Evolutionary conservation across 2,113 vertebrate genomes (phyloP).

Genomic region (Corvus moneduloides): DNA sequence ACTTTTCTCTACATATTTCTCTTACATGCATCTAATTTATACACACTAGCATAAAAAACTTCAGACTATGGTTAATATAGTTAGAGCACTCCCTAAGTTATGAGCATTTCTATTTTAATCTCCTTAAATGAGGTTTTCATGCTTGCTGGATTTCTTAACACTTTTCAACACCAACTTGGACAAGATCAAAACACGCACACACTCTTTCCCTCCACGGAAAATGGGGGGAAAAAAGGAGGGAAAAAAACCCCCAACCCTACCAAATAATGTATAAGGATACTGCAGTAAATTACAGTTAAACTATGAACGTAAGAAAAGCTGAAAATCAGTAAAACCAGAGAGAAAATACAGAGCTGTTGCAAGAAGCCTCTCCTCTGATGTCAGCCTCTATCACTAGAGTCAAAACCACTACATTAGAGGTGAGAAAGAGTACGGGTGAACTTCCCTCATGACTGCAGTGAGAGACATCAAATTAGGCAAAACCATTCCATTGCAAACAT

Average conservation of each 20-base stretch:
- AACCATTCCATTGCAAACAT: background rate
- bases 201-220: background rate
- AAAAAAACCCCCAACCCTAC: accelerated
- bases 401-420: background rate
- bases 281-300: background rate
- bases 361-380: background rate
- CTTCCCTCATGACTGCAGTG: background rate
- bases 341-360: background rate
- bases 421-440: background rate
- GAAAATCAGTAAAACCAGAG: background rate
- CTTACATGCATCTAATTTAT: background rate
- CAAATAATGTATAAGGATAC: background rate
- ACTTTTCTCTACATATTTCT: background rate
- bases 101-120: background rate
- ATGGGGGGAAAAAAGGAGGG: accelerated
- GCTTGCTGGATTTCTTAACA: background rate
- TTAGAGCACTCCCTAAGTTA: background rate
- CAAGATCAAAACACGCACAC: background rate
- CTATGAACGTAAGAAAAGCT: background rate
- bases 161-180: background rate
- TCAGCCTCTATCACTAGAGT: background rate
- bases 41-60: background rate
- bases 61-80: background rate
- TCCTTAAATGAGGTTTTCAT: background rate
- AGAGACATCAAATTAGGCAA: background rate